Evolutionary conservation across 2,113 vertebrate genomes (phyloP).

Genomic region (Cercocebus atys): DNA sequence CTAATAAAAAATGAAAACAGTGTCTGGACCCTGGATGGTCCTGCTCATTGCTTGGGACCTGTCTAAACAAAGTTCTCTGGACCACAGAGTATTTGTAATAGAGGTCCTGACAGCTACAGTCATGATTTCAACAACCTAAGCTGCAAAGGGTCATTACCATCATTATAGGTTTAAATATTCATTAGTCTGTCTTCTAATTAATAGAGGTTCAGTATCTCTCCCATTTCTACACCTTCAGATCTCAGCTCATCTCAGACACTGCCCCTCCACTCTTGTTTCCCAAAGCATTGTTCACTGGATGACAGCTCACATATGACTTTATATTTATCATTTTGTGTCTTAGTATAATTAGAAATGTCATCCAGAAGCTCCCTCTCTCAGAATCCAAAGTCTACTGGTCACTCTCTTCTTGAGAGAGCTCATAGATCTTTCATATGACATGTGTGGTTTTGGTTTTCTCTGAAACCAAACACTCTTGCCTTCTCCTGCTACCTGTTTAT

Average conservation of each 20-base stretch:
- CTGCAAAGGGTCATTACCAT: neutral
- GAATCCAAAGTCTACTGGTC: neutral
- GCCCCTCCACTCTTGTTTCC: neutral
- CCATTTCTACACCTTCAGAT: neutral
- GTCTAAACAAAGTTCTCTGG: neutral
- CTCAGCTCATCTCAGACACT: neutral
- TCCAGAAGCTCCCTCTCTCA: neutral
- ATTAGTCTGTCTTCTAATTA: neutral
- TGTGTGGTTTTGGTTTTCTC: neutral
- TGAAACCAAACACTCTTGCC: neutral
- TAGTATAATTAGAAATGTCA: neutral
- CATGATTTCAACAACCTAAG: neutral
- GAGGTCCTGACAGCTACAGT: neutral
- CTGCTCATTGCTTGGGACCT: neutral
- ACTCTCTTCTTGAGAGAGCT: neutral
- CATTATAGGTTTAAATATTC: neutral
- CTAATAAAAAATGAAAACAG: neutral
- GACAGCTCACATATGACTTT: neutral
- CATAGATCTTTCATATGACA: neutral
- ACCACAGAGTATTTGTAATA: neutral
- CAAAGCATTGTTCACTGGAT: neutral
- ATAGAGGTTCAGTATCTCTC: neutral
- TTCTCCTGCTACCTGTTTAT: neutral
- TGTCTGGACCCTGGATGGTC: neutral
- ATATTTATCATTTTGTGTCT: neutral